These are phyloP conservation scores for Epizoanthus rinbou DNA, from an alignment of 92 coral and sea anemone species.

Conservation along the genomic window DNA sequence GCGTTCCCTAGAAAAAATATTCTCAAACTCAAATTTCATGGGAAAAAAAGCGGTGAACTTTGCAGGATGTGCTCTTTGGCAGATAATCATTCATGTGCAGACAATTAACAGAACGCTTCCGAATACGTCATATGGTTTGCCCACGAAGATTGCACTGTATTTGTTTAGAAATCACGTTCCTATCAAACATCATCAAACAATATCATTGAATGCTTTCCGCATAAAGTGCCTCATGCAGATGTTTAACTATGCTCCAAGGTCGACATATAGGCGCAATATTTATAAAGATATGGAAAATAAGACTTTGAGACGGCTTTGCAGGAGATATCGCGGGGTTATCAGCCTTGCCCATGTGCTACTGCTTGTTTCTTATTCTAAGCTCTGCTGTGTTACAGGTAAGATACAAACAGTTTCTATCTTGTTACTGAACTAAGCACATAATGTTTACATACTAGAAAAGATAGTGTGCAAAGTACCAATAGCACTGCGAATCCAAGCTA, in stretches of 20 bases:
- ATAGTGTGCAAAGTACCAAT: background rate
- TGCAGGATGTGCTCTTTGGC: background rate
- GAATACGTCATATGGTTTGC: background rate
- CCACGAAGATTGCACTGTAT: background rate
- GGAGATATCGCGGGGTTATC: background rate
- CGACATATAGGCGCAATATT: background rate
- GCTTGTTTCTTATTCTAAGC: background rate
- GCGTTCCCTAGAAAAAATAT: background rate
- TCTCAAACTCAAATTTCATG: background rate
- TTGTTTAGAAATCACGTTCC: background rate
- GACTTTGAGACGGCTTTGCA: background rate
- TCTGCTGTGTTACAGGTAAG: background rate
- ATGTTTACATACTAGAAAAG: background rate
- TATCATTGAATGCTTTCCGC: background rate
- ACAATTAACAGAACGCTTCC: background rate
- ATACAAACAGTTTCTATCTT: background rate
- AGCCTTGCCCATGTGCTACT: background rate
- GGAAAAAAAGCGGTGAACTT: background rate
- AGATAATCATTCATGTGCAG: background rate
- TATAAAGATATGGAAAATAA: background rate
- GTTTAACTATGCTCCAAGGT: background rate
- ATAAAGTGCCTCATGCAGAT: background rate
- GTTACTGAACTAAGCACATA: background rate
- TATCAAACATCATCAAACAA: background rate
- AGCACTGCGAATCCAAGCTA: too few relatives aligned